Evolutionary conservation across 2,113 vertebrate genomes (phyloP).

Genomic region (Cephalopterus ornatus): DNA sequence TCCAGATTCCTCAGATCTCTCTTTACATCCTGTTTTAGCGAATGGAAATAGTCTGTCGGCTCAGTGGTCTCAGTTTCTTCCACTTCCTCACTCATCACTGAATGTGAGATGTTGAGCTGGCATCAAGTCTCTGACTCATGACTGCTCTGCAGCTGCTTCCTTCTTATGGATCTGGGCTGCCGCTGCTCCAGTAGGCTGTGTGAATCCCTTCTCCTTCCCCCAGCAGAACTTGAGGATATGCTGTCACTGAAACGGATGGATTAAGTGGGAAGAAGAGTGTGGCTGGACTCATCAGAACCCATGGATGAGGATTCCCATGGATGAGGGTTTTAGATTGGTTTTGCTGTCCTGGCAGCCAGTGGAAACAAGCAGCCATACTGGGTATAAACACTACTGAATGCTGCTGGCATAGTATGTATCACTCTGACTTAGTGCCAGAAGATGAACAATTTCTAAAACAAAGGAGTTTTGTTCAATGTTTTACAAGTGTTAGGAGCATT

Average conservation of each 20-base stretch:
- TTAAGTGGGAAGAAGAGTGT: neutral
- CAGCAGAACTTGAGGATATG: neutral
- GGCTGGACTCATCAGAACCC: neutral
- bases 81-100: slow-evolving; percentile 6
- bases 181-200: rapidly evolving
- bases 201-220: neutral
- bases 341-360: neutral
- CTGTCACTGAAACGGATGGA: neutral
- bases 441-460: neutral
- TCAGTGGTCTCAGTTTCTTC: slow-evolving; percentile 2
- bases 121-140: neutral
- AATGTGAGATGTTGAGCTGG: neutral
- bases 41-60: neutral
- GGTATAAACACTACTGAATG: neutral
- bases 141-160: neutral
- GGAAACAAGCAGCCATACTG: neutral
- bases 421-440: neutral
- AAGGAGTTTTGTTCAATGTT: neutral
- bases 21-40: neutral
- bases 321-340: neutral
- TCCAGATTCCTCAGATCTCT: slow-evolving; percentile 19
- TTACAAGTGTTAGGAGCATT: neutral
- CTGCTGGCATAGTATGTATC: neutral
- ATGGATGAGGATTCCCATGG: neutral
- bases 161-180: neutral